Evolutionary conservation across 1,140 invertebrate species (phyloP), one percentile per base, ranked within the genome.

Genomic region (Drosophila nigromelanica): DNA sequence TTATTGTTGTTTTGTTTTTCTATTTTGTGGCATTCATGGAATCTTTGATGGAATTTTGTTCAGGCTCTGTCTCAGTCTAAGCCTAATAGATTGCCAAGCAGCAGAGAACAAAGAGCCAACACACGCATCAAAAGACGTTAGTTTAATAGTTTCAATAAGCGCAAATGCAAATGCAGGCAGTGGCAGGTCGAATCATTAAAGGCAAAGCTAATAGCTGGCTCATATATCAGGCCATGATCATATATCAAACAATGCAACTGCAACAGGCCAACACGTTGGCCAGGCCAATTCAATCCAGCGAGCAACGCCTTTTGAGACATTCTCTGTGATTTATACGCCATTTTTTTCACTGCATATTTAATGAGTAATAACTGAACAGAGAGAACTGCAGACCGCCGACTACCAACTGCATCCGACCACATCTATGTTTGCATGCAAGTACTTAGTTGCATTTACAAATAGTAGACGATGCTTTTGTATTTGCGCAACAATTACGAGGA

Each of bases 401-500:
- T 48, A 50, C 12, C 47, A 50, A 50, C 12, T 50, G 24, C 47
- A 50, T 50, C 24, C 47, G n/a, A 50, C 21, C n/a, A 27, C 24
- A 27, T 50, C 21, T 50, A 30, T 50, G 24, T 30, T 73, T 64
- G 37, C 48, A 60, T 48, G 14, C 42, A 77, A 48, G 27, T 48
- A 48, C 40, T 15, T 60, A 33, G 51, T 64, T 48, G 58, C 55
- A 59, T 62, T 59, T 62, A 50, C 39, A 68, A 83, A 63, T 67
- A 54, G 45, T 37, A 18, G 51, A 69, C 59, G 58, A 24, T 47
- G 35, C 42, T 24, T 51, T 64, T 79, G 40, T 73, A 33, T 78
- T 81, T 81, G 74, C 50, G 50, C 74, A 82, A 75, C 75, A 78
- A 83, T 82, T 75, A 82, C 66, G 27, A 43, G 54, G 51, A 81